A percentile compares a stretch with the other conserved stretches of the same genome.
phyloP scores from a whole-genome alignment of 2,888 invertebrate genomes.

The Diogma glabrata region DNA sequence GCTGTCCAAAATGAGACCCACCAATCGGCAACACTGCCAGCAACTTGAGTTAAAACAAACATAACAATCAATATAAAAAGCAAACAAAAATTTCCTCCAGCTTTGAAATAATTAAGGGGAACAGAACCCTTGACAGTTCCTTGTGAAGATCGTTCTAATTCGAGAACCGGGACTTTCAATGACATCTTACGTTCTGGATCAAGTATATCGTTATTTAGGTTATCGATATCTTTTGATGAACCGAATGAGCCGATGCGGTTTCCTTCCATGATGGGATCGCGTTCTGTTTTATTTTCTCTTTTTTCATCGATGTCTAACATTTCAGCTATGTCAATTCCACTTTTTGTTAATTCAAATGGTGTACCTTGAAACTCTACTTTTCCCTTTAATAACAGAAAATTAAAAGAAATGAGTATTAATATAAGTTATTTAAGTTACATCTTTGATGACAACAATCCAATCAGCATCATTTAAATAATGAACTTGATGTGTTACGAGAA shows the following conservation, averaged over 20 bases:
- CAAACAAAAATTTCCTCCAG: slow-evolving; percentile 39
- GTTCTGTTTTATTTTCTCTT: slow-evolving; percentile 15
- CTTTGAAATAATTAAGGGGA: slow-evolving; percentile 38
- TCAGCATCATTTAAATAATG: slow-evolving; percentile 51
- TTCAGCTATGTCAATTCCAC: slow-evolving; percentile 41
- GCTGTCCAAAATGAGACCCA: slow-evolving; percentile 52
- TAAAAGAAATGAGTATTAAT: slow-evolving; percentile 18
- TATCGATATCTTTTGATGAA: slow-evolving; percentile 24
- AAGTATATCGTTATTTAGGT: slow-evolving; percentile 25
- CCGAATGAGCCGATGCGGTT: slow-evolving; percentile 13
- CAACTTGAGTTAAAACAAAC: slow-evolving; percentile 45
- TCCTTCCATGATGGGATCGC: too few relatives aligned
- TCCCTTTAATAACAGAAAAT: slow-evolving; percentile 30
- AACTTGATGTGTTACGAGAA: slow-evolving; percentile 68
- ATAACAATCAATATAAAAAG: too few relatives aligned
- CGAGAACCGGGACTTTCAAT: slow-evolving; percentile 17
- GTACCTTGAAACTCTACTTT: slow-evolving; percentile 38
- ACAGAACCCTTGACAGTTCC: slow-evolving; percentile 37
- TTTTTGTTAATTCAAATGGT: slow-evolving; percentile 35
- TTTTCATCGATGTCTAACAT: slow-evolving; percentile 28
- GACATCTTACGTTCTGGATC: slow-evolving; percentile 25
- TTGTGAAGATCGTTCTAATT: slow-evolving; percentile 34
- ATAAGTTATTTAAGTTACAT: slow-evolving; percentile 35
- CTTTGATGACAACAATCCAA: slow-evolving; percentile 44
- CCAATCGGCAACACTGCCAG: slow-evolving; percentile 55